phyloP scores from a whole-genome alignment of 2,888 invertebrate species.

The Chrysomela aeneicollis region DNA sequence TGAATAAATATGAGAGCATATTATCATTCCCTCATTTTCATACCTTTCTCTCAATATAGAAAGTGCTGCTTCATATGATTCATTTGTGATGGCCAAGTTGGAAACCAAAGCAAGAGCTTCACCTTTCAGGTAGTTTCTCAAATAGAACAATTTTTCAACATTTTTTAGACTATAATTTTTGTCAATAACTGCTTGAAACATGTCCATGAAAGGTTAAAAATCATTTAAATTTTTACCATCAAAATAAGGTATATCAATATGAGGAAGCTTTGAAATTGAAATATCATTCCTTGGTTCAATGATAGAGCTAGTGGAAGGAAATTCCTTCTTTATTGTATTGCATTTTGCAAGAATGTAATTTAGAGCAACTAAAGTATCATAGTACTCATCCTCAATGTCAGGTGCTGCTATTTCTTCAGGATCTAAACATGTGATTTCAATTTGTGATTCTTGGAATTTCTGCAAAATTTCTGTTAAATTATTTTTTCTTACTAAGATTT shows the following conservation, averaged over 20 bases:
- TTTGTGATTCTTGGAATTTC: conserved; percentile 8
- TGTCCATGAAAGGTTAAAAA: conserved; percentile 20
- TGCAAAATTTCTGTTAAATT: conserved; percentile 6
- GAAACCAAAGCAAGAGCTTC: conserved; percentile 25
- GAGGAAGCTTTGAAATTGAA: conserved; percentile 17
- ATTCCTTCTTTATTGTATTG: background rate
- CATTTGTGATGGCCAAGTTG: conserved; percentile 25
- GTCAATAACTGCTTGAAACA: conserved; percentile 25
- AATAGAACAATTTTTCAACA: conserved; percentile 25
- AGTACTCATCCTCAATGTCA: background rate
- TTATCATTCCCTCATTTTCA: conserved; percentile 5
- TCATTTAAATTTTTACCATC: conserved; percentile 20
- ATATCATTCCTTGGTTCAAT: conserved; percentile 7
- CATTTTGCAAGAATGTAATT: conserved; percentile 6
- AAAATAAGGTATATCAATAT: conserved; percentile 25
- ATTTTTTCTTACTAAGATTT: conserved; percentile 12
- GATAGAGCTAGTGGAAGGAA: background rate
- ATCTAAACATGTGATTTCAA: conserved; percentile 13
- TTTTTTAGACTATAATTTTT: conserved; percentile 17
- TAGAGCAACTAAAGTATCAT: background rate
- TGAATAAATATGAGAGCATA: conserved; percentile 1
- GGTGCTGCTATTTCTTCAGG: background rate
- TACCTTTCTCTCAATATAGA: conserved; percentile 16
- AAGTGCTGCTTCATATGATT: conserved; percentile 27
- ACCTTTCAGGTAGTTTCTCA: conserved; percentile 28